Base-by-base conservation (phyloP, 1,140 invertebrate species). In the Trigoniulus corallinus region DNA sequence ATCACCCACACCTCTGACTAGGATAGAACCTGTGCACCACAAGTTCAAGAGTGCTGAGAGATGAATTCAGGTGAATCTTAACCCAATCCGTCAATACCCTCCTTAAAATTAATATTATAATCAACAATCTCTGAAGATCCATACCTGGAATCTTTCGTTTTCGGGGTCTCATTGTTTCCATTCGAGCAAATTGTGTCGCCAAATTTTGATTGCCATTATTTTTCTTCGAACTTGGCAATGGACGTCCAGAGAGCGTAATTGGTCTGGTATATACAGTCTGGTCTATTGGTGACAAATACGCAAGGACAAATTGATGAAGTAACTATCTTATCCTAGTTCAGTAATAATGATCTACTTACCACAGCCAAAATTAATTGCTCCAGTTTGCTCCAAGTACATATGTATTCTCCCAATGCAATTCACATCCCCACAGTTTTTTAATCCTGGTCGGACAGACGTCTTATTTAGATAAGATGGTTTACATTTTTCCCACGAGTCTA, bases 351-450 rank as follows among this genome's bases (percentile, higher is more conserved):
- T 49, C 7, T 48, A 64, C 64, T 64, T 65, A 74, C 73, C 69
- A 66, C 76, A 78, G 23, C 71, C 72, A 69, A 76, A 78, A 64
- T 80, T 80, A 48, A 80, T 79, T 24, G 71, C 76, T 21, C 76
- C 77, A 56, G 71, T 72, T 60, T 75, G 71, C 62, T 80, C 77
- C 13, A 80, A 62, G 56, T 75, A 76, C 37, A 68, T 62, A 64
- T 79, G 76, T 29, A 80, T 72, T 51, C 73, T 62, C 1, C 76
- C 73, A 50, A 78, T 76, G 56, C 71, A 72, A 61, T 77, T 78
- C 2, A 77, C 75, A 66, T 78, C 76, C 1, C 76, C 76, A 62
- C 74, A 76, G 56, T 77, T 72, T 62, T 73, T 76, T 51, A 78
- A 62, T 23, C 74, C 75, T 51, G 68, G 60, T 54, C 75, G 59